Conservation (phyloP, 2,113 vertebrate genomes). For the Hippocampus comes region DNA sequence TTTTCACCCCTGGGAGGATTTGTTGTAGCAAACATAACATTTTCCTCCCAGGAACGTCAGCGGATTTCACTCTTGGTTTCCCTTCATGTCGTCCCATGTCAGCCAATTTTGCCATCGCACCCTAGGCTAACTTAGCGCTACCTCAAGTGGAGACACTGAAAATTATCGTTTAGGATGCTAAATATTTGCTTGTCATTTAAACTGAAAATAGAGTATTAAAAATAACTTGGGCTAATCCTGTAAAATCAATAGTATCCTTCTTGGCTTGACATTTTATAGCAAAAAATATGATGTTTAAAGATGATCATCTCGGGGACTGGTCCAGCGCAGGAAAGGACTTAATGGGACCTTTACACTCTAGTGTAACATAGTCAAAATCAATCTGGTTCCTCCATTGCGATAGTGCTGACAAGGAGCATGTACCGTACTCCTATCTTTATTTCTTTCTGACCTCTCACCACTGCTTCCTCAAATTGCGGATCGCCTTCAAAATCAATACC, state of each 20-base stretch:
- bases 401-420: background rate
- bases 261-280: background rate
- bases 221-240: background rate
- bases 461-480: conserved; percentile 1
- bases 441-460: conserved; percentile 1
- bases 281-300: background rate
- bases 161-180: background rate
- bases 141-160: background rate
- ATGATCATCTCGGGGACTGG: background rate
- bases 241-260: background rate
- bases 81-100: background rate
- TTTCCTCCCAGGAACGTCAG: conserved; percentile 16
- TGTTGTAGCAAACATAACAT: conserved; percentile 7
- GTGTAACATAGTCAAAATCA: conserved; percentile 1
- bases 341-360: background rate
- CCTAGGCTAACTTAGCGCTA: background rate
- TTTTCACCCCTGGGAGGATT: conserved; percentile 35
- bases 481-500: background rate
- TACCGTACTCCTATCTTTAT: background rate
- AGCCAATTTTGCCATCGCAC: background rate
- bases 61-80: background rate
- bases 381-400: background rate
- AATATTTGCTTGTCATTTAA: background rate
- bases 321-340: background rate
- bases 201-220: background rate